Percentiles rank a stretch among this genome's conserved stretches.
Conservation (phyloP, 2,797 vertebrate genomes). For the Poeciliopsis presidionis region DNA sequence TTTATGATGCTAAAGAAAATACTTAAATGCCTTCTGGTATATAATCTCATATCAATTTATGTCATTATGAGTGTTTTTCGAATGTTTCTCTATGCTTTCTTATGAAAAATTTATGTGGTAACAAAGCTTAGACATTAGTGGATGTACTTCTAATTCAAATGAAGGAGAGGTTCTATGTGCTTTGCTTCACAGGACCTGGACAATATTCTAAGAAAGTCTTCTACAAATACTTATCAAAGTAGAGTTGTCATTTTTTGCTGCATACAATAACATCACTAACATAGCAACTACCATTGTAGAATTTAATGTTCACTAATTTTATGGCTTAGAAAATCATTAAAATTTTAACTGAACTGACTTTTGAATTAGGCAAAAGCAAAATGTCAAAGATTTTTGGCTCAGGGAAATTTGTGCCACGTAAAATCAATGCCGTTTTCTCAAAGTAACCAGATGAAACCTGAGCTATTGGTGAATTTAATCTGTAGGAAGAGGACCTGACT, state of each 20-base stretch:
- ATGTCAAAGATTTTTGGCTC: not conserved
- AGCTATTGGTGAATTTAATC: not conserved
- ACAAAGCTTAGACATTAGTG: slow-evolving; percentile 9
- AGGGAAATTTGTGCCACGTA: not conserved
- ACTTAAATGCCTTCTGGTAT: slow-evolving; percentile 41
- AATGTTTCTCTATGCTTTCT: not conserved
- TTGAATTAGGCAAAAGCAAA: not conserved
- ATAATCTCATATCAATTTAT: slow-evolving; percentile 37
- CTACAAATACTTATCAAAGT: not conserved
- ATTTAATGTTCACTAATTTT: not conserved
- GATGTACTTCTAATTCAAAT: not conserved
- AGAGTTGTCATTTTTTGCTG: not conserved
- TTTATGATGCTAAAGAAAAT: slow-evolving; percentile 49
- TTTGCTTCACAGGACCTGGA: not conserved
- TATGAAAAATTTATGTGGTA: slow-evolving; percentile 7
- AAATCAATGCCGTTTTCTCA: not conserved
- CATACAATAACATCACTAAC: not conserved
- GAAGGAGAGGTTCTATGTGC: not conserved
- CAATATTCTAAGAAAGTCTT: not conserved
- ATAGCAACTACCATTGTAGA: not conserved
- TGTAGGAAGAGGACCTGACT: not conserved
- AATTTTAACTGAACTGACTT: not conserved
- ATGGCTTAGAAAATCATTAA: not conserved
- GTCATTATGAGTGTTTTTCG: slow-evolving; percentile 27
- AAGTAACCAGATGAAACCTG: not conserved